Evolutionary conservation across 2,888 invertebrate genomes (phyloP).

Genomic region (Elysia crispata): DNA sequence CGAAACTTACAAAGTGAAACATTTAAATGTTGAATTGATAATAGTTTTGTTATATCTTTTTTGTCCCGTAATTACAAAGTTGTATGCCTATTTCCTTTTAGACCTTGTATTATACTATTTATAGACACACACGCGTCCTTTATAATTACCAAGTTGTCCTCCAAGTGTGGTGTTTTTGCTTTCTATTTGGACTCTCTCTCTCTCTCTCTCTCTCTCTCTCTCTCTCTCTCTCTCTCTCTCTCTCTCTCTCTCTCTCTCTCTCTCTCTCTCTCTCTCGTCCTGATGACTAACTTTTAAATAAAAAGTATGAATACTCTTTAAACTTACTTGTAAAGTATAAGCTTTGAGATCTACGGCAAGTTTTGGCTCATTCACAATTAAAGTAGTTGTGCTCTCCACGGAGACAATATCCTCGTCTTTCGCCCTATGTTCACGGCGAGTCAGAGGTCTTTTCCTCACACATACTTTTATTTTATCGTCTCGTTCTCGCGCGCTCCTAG

Average conservation of each 20-base stretch:
- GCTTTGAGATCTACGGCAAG: slow-evolving; percentile 74
- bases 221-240: too few species aligned
- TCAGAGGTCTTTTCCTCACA: slow-evolving; percentile 74
- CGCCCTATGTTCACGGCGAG: slow-evolving; percentile 65
- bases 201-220: too few species aligned
- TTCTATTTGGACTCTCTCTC: too few species aligned
- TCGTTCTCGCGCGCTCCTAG: slow-evolving; percentile 38
- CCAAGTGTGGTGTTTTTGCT: too few species aligned
- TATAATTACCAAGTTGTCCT: too few species aligned
- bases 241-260: not conserved
- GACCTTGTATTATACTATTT: too few species aligned
- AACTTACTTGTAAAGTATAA: slow-evolving; percentile 72
- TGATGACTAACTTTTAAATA: not conserved
- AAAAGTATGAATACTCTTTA: not conserved
- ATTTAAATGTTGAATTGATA: too few species aligned
- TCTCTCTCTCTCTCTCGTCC: slow-evolving; percentile 11
- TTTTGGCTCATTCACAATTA: slow-evolving; percentile 73
- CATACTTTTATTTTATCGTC: slow-evolving; percentile 73
- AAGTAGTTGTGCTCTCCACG: slow-evolving; percentile 64
- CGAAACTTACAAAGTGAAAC: too few species aligned
- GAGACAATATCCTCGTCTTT: slow-evolving; percentile 70
- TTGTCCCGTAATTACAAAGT: too few species aligned
- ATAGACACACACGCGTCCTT: too few species aligned
- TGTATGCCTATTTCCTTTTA: too few species aligned
- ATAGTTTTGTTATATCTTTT: too few species aligned